Percentiles rank a stretch among this genome's conserved stretches.
Conservation (phyloP, 2,888 invertebrate species). For the Arrhopalites spinosus region DNA sequence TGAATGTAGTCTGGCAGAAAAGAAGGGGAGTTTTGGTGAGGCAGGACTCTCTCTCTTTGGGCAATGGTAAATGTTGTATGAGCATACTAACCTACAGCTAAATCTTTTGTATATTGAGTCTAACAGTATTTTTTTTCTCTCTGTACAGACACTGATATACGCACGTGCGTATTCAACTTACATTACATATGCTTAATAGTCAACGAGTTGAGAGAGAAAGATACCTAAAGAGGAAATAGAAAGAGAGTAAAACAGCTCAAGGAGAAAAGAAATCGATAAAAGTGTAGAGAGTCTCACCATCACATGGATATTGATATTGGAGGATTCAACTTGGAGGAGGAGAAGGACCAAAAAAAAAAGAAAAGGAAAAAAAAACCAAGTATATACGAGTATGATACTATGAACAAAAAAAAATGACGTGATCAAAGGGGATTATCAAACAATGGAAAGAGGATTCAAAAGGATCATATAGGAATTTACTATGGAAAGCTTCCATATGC, state of each 20-base stretch:
- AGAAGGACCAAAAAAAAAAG: not conserved
- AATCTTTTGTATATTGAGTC: too few relatives aligned
- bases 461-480: too few relatives aligned
- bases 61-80: too few relatives aligned
- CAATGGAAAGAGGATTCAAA: too few relatives aligned
- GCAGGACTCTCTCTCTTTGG: too few relatives aligned
- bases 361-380: not conserved
- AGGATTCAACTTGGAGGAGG: not conserved
- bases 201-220: not conserved
- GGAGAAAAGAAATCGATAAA: constrained; percentile 10
- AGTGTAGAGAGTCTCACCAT: constrained; percentile 4
- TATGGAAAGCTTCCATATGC: too few relatives aligned
- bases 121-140: too few relatives aligned
- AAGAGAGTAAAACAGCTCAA: constrained; percentile 1
- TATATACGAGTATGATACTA: not conserved
- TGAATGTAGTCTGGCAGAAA: constrained; percentile 9
- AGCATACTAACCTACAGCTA: too few relatives aligned
- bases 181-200: constrained; percentile 3
- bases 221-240: not conserved
- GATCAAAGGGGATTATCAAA: not conserved
- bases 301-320: constrained; percentile 23
- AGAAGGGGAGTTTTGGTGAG: not conserved
- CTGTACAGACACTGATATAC: too few relatives aligned
- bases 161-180: not conserved
- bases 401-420: not conserved